Percentiles rank a stretch among this genome's conserved stretches.
phyloP scores from a whole-genome alignment of 2,113 vertebrate genomes.

The cattle (Bos taurus) region ARS-UCD2.0 NC_037333.1:55931501-55932000 shows the following conservation, averaged over 20 bases:
- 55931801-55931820: constrained; percentile 40
- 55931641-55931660: background rate
- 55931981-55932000: background rate
- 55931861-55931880: constrained; percentile 6
- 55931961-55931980: constrained; percentile 8
- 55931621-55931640: constrained; percentile 32
- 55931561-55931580: background rate
- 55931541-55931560: background rate
- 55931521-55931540: background rate
- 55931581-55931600: background rate
- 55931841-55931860: constrained; percentile 17
- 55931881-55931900: constrained; percentile 56
- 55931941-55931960: constrained; percentile 35
- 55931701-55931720: constrained; percentile 39
- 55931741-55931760: background rate
- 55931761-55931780: constrained; percentile 49
- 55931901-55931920: constrained; percentile 9
- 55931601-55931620: constrained; percentile 29
- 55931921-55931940: background rate
- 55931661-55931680: constrained; percentile 3
- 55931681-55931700: background rate
- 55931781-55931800: constrained; percentile 35
- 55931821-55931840: constrained; percentile 53
- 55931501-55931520: background rate
- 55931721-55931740: background rate